Base-by-base conservation (phyloP, 2,888 invertebrate species). In the Scelioninae gen. 2 region DNA sequence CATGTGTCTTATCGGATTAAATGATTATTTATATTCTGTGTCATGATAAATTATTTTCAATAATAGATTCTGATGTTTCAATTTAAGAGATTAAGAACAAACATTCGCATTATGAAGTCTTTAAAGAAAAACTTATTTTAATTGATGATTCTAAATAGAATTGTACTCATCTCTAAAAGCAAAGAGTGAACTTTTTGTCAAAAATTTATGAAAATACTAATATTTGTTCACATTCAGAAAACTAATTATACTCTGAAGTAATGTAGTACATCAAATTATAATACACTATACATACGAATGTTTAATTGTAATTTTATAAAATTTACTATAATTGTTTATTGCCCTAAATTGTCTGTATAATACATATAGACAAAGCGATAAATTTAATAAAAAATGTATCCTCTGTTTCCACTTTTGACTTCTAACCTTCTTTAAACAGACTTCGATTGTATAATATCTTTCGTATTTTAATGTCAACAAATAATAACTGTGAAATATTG, bases 391-490 rank as follows among this genome's bases (percentile, higher is more conserved):
- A 68, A 68, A 63, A 13, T 68, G 7, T n/a, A 31, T 31, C 57
- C 57, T 18, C 41, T 16, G 45, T 52, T 73, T 52, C 68, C 52
- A 67, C 55, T 63, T 68, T 37, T 68, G 73, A 73, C 73, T 58
- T 73, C 68, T 73, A 73, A 73, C 73, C 67, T 73, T 68, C 58
- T 64, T 68, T 58, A 50, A 68, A 58, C 67, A 57, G 39, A 73
- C 41, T 50, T 45, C 43, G 63, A 68, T 67, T 63, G 67, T 50
- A 43, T 65, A 60, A 70, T 46, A 60, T 65, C 60, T 48, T 48
- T 57, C 63, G 57, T 63, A 73, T 68, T 63, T 58, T 68, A 73
- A 67, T 73, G 50, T 50, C 57, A 63, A 45, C 50, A 58, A 35
- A 46, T 39, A 61, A 46, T 48, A 63, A 61, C 48, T 61, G 16